Base-by-base conservation (phyloP, 1,140 invertebrate species). In the Planococcus citri region DNA sequence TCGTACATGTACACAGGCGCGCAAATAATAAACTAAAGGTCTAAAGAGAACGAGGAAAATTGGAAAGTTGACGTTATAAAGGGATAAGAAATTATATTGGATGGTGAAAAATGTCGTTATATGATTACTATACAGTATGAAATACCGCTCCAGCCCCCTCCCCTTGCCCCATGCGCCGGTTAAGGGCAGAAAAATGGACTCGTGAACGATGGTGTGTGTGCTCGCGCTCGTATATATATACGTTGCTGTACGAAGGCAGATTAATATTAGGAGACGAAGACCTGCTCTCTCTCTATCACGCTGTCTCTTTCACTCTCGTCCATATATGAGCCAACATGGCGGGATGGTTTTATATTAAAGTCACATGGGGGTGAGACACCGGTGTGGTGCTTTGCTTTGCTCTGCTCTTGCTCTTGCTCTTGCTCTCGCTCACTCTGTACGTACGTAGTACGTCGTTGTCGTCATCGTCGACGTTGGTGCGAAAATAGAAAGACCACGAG, bases 51-150 rank as follows among this genome's bases (percentile, higher is more conserved):
- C 29, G 29, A 33, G 12, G 29, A 51, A 51, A 51, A 51, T 51
- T 51, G 41, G n/a, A 51, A 51, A 51, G 41, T 51, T 51, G 41
- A 51, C 41, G 41, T 51, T 51, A 51, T 51, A 51, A 51, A 51
- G 41, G 41, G 41, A 51, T 51, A 51, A 51, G 41, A 51, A 51
- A 51, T 51, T 51, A 51, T 51, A 51, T 51, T 51, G 41, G 41
- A 51, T 51, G 17, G 41, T 51, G 41, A 51, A 51, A 51, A 51
- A 51, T 51, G 41, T 51, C 41, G 41, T 51, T 51, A 51, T 51
- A 51, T 51, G 41, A 51, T 51, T 51, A 51, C 41, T 51, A 14
- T 51, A 33, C 29, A 12, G 29, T 51, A 51, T 51, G 41, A 20
- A 51, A 51, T 4, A 2, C 41, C 41, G 10, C 41, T 17, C 6